These are phyloP conservation scores for Ptychoptera albimana DNA, from an alignment of 2,888 invertebrate species.

Conservation along the genomic window DNA sequence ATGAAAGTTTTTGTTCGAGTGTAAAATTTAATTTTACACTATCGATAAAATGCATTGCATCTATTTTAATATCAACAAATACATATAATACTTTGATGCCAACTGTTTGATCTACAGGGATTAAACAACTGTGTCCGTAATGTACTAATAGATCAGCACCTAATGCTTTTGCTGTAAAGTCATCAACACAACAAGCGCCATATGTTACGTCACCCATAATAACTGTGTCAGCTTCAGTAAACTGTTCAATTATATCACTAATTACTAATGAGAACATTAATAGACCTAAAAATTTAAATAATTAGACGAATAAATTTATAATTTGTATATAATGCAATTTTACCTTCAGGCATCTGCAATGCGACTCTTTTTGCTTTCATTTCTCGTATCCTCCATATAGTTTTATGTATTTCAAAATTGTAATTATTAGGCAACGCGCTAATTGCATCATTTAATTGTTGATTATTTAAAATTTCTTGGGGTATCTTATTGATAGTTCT, in stretches of 20 bases:
- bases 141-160: conserved; percentile 85
- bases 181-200: conserved; percentile 98
- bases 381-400: conserved; percentile 87
- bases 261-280: conserved; percentile 85
- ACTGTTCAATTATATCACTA: conserved; percentile 80
- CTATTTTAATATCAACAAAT: conserved; percentile 97
- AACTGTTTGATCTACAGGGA: conserved; percentile 70
- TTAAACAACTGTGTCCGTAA: conserved; percentile 95
- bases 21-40: conserved; percentile 65
- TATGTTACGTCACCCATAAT: conserved; percentile 99
- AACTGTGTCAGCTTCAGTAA: conserved; percentile 77
- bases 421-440: conserved; percentile 78
- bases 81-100: conserved; percentile 88
- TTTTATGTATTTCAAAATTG: conserved; percentile 96
- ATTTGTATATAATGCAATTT: neutral
- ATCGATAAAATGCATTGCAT: conserved; percentile 81
- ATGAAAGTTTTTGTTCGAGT: conserved; percentile 47
- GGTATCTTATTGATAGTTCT: conserved; percentile 59
- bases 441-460: conserved; percentile 53
- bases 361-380: conserved; percentile 76
- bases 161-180: conserved; percentile 80
- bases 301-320: neutral
- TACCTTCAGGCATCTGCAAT: conserved; percentile 90
- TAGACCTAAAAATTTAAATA: conserved; percentile 35
- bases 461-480: conserved; percentile 58